These are phyloP conservation scores for Linyphia triangularis DNA, from an alignment of 2,888 invertebrate genomes.

Conservation along the genomic window DNA sequence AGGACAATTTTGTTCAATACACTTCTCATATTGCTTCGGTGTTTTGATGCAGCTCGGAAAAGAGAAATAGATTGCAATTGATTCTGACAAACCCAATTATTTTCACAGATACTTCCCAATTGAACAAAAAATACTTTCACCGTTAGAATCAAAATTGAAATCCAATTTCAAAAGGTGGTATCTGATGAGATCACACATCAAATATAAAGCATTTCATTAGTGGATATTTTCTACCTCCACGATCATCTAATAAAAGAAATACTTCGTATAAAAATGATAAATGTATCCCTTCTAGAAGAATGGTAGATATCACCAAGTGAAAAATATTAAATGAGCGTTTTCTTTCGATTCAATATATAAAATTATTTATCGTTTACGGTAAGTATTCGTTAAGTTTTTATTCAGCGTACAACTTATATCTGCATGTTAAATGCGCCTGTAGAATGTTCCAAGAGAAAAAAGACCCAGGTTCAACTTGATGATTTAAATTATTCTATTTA, in stretches of 20 bases:
- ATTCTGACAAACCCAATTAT: background rate
- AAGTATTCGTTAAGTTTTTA: no score
- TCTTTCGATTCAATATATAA: background rate
- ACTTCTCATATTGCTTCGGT: no score
- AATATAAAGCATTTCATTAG: background rate
- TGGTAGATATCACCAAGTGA: background rate
- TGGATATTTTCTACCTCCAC: background rate
- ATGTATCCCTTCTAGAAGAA: background rate
- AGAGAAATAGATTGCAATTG: background rate
- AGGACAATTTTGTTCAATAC: no score
- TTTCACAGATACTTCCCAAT: background rate
- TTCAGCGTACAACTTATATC: no score
- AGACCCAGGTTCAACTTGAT: no score
- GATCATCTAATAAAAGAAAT: background rate
- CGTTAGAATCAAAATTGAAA: background rate
- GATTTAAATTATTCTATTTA: no score
- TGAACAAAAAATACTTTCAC: background rate
- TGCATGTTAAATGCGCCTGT: no score
- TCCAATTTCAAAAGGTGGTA: background rate
- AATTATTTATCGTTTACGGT: background rate
- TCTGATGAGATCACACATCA: background rate
- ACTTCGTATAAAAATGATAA: background rate
- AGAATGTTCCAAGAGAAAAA: no score
- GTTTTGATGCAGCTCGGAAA: no score
- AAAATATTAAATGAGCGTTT: background rate